A percentile compares a stretch with the other conserved stretches of the same genome.
Conservation (phyloP, 2,797 vertebrate species). For the Tachyglossus aculeatus region DNA sequence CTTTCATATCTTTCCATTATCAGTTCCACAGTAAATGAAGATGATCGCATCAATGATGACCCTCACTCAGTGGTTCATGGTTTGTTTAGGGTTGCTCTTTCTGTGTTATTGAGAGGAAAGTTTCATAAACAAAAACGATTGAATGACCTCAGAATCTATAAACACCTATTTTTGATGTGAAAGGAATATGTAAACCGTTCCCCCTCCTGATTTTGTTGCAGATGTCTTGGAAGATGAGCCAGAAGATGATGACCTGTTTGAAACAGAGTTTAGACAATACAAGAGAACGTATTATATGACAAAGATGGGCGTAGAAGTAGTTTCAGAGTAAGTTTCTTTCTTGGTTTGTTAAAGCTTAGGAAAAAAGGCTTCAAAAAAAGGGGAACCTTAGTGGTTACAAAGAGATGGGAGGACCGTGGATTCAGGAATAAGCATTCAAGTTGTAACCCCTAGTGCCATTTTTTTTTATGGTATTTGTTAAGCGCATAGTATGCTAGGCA, state of each 20-base stretch:
- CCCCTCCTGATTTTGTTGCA: conserved; percentile 50
- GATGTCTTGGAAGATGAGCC: conserved; percentile 83
- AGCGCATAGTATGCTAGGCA: too few relatives aligned
- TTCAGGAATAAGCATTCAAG: too few relatives aligned
- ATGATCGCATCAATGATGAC: not conserved
- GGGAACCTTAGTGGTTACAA: too few relatives aligned
- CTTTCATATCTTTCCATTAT: not conserved
- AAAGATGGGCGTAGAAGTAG: conserved; percentile 94
- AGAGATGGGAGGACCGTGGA: too few relatives aligned
- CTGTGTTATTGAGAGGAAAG: not conserved
- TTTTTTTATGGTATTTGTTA: too few relatives aligned
- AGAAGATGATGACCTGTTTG: conserved; percentile 94
- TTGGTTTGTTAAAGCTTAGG: too few relatives aligned
- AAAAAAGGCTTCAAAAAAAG: too few relatives aligned
- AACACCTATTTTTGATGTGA: not conserved
- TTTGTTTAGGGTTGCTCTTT: not conserved
- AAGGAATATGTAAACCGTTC: not conserved
- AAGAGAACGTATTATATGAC: conserved; percentile 98
- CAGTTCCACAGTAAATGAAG: not conserved
- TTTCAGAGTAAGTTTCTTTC: conserved; percentile 88
- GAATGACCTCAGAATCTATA: not conserved
- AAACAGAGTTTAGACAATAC: conserved; percentile 96
- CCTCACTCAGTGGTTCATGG: not conserved
- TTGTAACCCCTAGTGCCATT: too few relatives aligned
- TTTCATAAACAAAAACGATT: not conserved